A percentile compares a stretch with the other conserved stretches of the same genome.
Conservation (phyloP, 1,140 invertebrate genomes). For the Conus ventricosus region DNA sequence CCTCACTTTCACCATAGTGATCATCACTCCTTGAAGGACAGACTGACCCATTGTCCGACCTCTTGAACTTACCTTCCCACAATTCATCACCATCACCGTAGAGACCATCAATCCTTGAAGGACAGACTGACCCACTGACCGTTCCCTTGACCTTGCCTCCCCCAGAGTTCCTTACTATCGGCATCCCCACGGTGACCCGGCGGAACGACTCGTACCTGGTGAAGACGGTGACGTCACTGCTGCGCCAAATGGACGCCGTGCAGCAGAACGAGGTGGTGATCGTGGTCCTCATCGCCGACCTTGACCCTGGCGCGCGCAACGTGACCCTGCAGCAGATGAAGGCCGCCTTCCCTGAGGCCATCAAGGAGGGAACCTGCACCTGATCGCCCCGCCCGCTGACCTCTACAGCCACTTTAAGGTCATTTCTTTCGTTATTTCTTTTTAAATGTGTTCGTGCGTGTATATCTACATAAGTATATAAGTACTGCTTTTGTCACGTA, state of each 20-base stretch:
- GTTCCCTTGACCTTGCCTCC: background rate
- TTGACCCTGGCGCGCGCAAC: slow-evolving; percentile 46
- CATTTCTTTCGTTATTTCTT: too few relatives aligned
- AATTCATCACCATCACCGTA: too few relatives aligned
- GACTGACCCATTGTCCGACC: too few relatives aligned
- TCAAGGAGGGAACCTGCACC: slow-evolving; percentile 61
- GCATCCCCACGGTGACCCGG: slow-evolving; percentile 63
- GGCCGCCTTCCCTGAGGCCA: slow-evolving; percentile 42
- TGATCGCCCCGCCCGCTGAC: slow-evolving; percentile 62
- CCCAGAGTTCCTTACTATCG: slow-evolving; percentile 66
- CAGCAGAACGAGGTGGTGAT: slow-evolving; percentile 56
- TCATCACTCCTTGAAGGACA: too few relatives aligned
- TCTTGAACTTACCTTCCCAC: too few relatives aligned
- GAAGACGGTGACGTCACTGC: slow-evolving; percentile 55
- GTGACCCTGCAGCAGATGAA: slow-evolving; percentile 44
- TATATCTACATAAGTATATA: too few relatives aligned
- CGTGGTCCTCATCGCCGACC: slow-evolving; percentile 60
- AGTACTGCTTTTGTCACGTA: too few relatives aligned
- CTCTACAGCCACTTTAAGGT: slow-evolving; percentile 66
- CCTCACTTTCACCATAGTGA: too few relatives aligned
- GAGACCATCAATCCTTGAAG: background rate
- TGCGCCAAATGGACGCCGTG: slow-evolving; percentile 45
- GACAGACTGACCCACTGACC: background rate
- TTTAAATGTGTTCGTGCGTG: too few relatives aligned
- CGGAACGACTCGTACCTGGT: slow-evolving; percentile 51